Evolutionary conservation across 2,113 vertebrate genomes (phyloP), one percentile per base, ranked within the genome.

Genomic region (Pterophyllum scalare): DNA sequence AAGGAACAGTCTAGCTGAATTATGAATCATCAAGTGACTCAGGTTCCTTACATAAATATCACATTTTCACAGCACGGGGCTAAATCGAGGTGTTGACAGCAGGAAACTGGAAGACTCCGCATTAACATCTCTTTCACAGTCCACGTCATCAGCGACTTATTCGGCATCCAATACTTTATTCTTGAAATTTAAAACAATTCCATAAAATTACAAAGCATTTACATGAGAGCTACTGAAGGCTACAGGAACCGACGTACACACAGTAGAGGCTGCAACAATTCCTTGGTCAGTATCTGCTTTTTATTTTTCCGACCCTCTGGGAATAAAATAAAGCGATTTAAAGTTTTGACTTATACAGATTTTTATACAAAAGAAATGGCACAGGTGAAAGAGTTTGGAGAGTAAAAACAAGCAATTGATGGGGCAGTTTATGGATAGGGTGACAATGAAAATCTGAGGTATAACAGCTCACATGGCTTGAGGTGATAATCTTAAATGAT

Each of bases 121-220:
- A 17, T 72, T 56, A 75, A 78, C 35, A 60, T 28, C 2, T 49
- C 52, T 77, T 76, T 79, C 43, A 77, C 61, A 59, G 15, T 65
- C 46, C 61, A 31, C 20, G 1, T 54, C 28, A 80, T 46, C 2
- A 10, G 59, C 3, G 31, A 38, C 67, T 80, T 75, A 6, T 82
- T 87, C 52, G 15, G 84, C 76, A 76, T 92, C 83, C 83, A 88
- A 76, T 59, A 77, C 77, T 94, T 92, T 92, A 93, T 91, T 91
- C 33, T 87, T 85, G 88, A 91, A 93, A 92, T 94, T 88, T 92
- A 91, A 93, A 95, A 93, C 93, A 94, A 91, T 95, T 92, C 89
- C 87, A 91, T 92, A 91, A 92, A 83, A 86, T 83, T 15, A 88
- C 59, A 89, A 79, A 89, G 85, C 75, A 86, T 81, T 84, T 89